Conservation (phyloP, 2,113 vertebrate species). For the Empidonax alnorum region DNA sequence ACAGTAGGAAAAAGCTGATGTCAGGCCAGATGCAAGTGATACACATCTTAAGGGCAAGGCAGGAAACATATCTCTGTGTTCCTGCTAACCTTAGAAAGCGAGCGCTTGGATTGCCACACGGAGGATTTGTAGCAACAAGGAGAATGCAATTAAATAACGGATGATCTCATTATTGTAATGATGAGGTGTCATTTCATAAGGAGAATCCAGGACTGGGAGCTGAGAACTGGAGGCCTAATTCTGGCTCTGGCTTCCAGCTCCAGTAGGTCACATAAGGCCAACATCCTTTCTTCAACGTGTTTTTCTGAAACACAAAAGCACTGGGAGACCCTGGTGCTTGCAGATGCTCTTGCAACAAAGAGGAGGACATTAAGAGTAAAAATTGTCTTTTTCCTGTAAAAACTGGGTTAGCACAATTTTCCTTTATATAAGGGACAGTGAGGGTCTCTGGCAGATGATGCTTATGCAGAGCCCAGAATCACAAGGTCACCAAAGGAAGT, state of each 20-base stretch:
- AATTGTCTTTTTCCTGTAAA: not conserved
- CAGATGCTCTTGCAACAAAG: not conserved
- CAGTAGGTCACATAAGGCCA: not conserved
- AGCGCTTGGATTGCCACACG: conserved; percentile 39
- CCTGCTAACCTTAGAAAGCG: conserved; percentile 63
- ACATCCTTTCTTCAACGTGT: not conserved
- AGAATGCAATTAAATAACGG: conserved; percentile 53
- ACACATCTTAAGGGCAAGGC: not conserved
- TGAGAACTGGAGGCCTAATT: conserved; percentile 2
- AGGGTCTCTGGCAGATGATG: not conserved
- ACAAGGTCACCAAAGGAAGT: not conserved
- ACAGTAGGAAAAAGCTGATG: conserved; percentile 18
- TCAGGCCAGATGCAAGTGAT: conserved; percentile 2
- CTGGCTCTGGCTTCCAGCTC: not conserved
- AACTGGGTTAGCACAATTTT: not conserved
- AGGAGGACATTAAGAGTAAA: not conserved
- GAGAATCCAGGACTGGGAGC: conserved; percentile 15
- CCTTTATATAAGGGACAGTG: not conserved
- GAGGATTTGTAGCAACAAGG: conserved; percentile 57
- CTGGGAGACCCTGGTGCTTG: not conserved
- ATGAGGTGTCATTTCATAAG: conserved; percentile 50
- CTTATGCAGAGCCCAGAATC: not conserved
- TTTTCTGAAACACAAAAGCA: not conserved
- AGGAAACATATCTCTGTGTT: not conserved
- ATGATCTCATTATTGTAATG: conserved; percentile 63